Percentiles rank a stretch among this genome's conserved stretches.
Evolutionary conservation across 2,113 vertebrate genomes (phyloP).

Genomic region (Percopsis transmontana): DNA sequence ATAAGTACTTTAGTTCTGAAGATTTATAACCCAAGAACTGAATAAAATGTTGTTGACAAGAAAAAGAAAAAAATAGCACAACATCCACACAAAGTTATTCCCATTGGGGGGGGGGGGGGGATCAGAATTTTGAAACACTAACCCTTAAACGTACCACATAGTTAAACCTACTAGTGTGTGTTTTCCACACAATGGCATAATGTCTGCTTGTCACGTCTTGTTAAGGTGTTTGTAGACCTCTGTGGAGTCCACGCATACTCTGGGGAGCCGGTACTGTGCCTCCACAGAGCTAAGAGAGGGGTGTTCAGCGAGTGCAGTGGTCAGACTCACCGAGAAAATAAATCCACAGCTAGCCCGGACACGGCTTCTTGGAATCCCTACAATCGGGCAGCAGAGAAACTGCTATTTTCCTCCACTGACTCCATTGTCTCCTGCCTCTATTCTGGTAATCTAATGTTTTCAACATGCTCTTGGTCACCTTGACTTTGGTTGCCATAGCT

Average conservation of each 20-base stretch:
- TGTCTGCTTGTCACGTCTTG: slow-evolving; percentile 10
- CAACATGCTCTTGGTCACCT: slow-evolving; percentile 85
- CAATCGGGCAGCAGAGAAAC: slow-evolving; percentile 78
- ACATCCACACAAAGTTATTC: background rate
- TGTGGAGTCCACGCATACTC: slow-evolving; percentile 8
- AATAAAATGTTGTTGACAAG: slow-evolving; percentile 7
- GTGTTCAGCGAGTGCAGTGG: slow-evolving; percentile 37
- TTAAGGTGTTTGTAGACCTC: slow-evolving; percentile 37
- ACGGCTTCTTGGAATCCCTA: slow-evolving; percentile 75
- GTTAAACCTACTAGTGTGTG: slow-evolving; percentile 1
- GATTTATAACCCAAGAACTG: slow-evolving; percentile 55
- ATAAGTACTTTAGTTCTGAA: slow-evolving; percentile 63
- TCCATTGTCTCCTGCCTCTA: slow-evolving; percentile 79
- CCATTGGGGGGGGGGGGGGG: background rate
- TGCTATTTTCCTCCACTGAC: slow-evolving; percentile 71
- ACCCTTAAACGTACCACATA: background rate
- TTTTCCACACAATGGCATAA: slow-evolving; percentile 19
- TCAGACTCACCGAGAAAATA: slow-evolving; percentile 77
- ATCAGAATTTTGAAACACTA: background rate
- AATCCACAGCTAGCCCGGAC: slow-evolving; percentile 71
- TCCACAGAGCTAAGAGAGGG: slow-evolving; percentile 29
- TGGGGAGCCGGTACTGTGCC: slow-evolving; percentile 24
- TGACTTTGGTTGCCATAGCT: slow-evolving; percentile 85
- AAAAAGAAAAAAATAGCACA: too few relatives aligned
- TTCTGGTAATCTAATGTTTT: slow-evolving; percentile 82